phyloP scores from a whole-genome alignment of 2,797 vertebrate genomes.

The Melopsittacus undulatus region DNA sequence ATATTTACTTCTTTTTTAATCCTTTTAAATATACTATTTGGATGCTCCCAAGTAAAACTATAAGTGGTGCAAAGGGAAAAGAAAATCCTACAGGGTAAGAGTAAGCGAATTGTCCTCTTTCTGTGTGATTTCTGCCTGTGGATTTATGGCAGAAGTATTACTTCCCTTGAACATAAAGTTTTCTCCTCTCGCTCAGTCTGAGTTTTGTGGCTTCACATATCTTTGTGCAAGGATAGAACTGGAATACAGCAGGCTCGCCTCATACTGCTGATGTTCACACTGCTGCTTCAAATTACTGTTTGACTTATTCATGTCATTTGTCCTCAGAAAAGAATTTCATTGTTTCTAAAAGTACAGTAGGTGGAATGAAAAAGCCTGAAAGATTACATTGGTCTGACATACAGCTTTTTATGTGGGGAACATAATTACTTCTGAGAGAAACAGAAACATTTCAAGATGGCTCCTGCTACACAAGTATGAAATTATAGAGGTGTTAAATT shows the following conservation, averaged over 20 bases:
- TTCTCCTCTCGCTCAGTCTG: not conserved
- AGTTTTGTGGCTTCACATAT: not conserved
- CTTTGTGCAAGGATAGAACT: not conserved
- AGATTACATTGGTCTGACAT: not conserved
- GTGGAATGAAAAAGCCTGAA: conserved; percentile 33
- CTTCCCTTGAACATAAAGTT: not conserved
- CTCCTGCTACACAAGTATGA: not conserved
- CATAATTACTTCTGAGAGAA: conserved; percentile 35
- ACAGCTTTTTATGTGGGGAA: not conserved
- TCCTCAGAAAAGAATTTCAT: conserved; percentile 32
- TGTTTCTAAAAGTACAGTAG: conserved; percentile 29
- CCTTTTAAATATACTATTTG: conserved; percentile 23
- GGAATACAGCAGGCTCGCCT: not conserved
- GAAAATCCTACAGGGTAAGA: not conserved
- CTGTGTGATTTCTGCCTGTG: not conserved
- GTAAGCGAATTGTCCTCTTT: not conserved
- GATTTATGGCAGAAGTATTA: not conserved
- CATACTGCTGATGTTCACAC: not conserved
- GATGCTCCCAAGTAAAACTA: not conserved
- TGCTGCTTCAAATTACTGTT: conserved; percentile 1
- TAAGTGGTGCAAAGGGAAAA: not conserved
- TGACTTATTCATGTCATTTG: conserved; percentile 53
- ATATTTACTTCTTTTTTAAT: not conserved
- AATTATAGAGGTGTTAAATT: conserved; percentile 21
- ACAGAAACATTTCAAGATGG: conserved; percentile 6